Evolutionary conservation across 2,888 invertebrate genomes (phyloP).

Genomic region (Prosopocoilus inquinatus): DNA sequence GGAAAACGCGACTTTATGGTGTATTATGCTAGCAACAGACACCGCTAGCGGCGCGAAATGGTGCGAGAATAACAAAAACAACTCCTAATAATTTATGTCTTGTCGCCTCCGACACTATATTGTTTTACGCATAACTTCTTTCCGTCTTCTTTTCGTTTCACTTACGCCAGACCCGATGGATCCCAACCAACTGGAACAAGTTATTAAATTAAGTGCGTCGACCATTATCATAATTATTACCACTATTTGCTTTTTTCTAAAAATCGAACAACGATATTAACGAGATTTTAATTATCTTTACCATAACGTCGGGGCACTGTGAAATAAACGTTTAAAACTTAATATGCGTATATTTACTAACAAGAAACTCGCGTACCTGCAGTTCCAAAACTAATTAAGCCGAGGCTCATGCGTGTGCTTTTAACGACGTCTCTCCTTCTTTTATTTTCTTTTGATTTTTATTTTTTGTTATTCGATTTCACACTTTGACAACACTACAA

Average conservation of each 20-base stretch:
- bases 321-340: not conserved
- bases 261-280: not conserved
- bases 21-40: conserved; percentile 35
- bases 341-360: not conserved
- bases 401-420: no score
- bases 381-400: no score
- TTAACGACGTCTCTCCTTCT: no score
- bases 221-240: conserved; percentile 2
- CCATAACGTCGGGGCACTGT: not conserved
- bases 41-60: conserved; percentile 33
- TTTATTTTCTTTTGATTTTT: no score
- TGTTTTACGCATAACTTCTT: conserved; percentile 15
- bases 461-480: no score
- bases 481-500: no score
- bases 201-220: not conserved
- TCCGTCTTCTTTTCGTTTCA: conserved; percentile 4
- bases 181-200: not conserved
- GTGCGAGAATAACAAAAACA: conserved; percentile 36
- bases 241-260: not conserved
- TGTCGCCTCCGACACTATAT: conserved; percentile 30
- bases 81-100: conserved; percentile 34
- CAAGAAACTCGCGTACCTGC: no score
- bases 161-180: not conserved
- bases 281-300: conserved; percentile 2
- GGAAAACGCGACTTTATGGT: conserved; percentile 36